Evolutionary conservation across 2,113 vertebrate genomes (phyloP).

Genomic region (Ancistrus triradiatus): DNA sequence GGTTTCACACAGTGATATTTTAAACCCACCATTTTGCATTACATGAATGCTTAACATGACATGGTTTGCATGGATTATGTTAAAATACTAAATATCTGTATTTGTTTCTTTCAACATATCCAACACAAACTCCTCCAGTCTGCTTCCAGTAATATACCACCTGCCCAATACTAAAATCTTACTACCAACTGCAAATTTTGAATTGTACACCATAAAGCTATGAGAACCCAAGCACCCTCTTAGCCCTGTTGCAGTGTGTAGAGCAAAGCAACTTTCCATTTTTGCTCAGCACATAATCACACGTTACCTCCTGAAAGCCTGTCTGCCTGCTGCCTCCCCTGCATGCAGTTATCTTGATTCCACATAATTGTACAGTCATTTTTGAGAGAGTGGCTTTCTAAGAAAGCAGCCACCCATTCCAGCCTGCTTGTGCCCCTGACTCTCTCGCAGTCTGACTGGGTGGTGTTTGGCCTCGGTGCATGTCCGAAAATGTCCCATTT

Average conservation of each 20-base stretch:
- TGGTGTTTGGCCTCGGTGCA: conserved; percentile 13
- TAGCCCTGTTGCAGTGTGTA: conserved; percentile 15
- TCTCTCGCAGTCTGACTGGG: conserved; percentile 1
- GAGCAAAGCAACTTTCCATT: conserved; percentile 28
- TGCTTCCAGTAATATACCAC: too few species aligned
- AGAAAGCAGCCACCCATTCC: conserved; percentile 49
- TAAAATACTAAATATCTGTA: neutral
- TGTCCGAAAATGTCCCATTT: conserved; percentile 18
- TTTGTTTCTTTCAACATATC: neutral
- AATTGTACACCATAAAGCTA: neutral
- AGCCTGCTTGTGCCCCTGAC: neutral
- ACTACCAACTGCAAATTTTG: too few species aligned
- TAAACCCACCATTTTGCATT: neutral
- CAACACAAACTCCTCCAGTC: neutral
- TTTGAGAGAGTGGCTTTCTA: conserved; percentile 59
- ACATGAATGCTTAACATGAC: neutral
- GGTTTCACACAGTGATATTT: neutral
- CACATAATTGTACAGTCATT: conserved; percentile 69
- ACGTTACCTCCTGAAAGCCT: conserved; percentile 43
- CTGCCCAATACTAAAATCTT: too few species aligned
- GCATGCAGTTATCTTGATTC: conserved; percentile 53
- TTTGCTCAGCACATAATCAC: conserved; percentile 60
- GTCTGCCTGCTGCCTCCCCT: conserved; percentile 23
- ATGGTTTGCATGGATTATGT: neutral
- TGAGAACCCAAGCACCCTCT: conserved; percentile 6